Percentiles rank a stretch among this genome's conserved stretches.
Evolutionary conservation across 1,140 invertebrate genomes (phyloP).

Genomic region (Drosophila sp.): DNA sequence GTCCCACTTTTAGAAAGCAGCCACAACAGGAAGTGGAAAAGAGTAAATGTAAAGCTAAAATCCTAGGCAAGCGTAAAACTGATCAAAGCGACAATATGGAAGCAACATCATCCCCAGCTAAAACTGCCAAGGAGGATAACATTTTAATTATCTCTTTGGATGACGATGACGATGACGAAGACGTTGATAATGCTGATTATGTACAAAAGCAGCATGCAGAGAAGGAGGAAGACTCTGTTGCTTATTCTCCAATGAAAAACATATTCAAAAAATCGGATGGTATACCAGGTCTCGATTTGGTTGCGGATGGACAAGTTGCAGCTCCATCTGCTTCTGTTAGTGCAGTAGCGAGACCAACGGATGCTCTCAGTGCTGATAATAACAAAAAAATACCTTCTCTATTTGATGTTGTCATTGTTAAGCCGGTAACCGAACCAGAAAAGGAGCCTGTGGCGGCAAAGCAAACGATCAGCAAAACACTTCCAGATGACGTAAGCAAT

Average conservation of each 20-base stretch:
- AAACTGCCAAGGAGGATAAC: constrained; percentile 50
- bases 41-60: too few relatives aligned
- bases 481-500: constrained; percentile 59
- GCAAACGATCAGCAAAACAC: constrained; percentile 11
- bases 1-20: neutral
- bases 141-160: constrained; percentile 62
- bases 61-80: constrained; percentile 51
- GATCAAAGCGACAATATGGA: neutral
- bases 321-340: neutral
- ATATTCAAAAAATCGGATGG: constrained; percentile 84
- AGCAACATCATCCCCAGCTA: constrained; percentile 25
- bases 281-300: constrained; percentile 89
- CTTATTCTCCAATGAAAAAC: constrained; percentile 56
- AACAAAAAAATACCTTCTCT: constrained; percentile 60
- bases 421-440: constrained; percentile 13
- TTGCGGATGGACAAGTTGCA: constrained; percentile 57
- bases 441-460: neutral
- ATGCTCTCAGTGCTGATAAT: neutral
- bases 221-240: neutral
- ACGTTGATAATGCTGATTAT: constrained; percentile 26
- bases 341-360: too few relatives aligned
- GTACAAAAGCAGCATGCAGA: neutral
- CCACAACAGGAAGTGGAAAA: neutral
- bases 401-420: constrained; percentile 55
- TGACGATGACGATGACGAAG: constrained; percentile 68